These are phyloP conservation scores for Megaceryle alcyon DNA, from an alignment of 2,797 vertebrate species.

Conservation along the genomic window DNA sequence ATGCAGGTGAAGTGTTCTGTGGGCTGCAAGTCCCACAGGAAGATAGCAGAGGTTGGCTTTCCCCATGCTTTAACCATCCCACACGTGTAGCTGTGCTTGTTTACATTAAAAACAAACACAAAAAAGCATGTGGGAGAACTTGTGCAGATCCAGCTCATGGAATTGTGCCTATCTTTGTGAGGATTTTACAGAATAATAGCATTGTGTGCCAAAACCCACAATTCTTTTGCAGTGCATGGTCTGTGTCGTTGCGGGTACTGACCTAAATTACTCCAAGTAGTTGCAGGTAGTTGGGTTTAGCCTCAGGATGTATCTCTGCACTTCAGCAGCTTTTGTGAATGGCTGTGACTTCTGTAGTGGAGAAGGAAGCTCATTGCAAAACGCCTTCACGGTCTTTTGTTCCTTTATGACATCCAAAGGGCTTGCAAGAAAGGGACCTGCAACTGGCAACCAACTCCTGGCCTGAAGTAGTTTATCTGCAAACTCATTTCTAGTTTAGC, in stretches of 20 bases:
- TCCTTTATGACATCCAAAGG: background rate
- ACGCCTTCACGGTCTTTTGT: background rate
- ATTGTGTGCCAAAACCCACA: background rate
- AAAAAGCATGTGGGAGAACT: background rate
- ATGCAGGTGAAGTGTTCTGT: background rate
- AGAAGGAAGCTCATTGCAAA: background rate
- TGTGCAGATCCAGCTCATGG: background rate
- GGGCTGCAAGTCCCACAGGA: background rate
- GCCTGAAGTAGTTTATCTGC: background rate
- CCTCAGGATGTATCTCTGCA: background rate
- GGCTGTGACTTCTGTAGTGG: background rate
- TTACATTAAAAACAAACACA: background rate
- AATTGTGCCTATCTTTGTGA: background rate
- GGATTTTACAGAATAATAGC: background rate
- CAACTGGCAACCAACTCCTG: background rate
- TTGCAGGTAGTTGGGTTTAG: background rate
- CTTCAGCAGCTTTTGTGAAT: background rate
- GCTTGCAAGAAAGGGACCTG: background rate
- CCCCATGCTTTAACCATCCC: background rate
- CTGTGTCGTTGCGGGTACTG: background rate
- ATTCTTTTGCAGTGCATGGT: background rate
- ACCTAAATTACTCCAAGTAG: background rate
- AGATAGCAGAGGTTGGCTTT: background rate
- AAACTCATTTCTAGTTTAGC: background rate
- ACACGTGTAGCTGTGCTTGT: background rate